These are phyloP conservation scores for Antheraea pernyi DNA, from an alignment of 1,140 invertebrate species.

Conservation along the genomic window DNA sequence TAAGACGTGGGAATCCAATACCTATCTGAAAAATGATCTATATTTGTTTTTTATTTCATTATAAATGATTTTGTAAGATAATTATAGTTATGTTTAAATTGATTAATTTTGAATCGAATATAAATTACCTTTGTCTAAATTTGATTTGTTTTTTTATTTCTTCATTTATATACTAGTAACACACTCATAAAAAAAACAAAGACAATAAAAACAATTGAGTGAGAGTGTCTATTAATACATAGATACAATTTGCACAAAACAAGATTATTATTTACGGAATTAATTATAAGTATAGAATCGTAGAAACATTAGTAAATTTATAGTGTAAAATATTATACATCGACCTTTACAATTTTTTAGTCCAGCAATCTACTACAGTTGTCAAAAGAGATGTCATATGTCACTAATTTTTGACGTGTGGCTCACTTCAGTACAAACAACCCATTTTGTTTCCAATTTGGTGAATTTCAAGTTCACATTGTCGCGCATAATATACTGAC, in stretches of 20 bases:
- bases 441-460: conserved; percentile 39
- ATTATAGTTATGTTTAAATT: not conserved
- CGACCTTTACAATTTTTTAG: not conserved
- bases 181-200: not conserved
- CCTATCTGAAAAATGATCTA: not conserved
- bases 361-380: not conserved
- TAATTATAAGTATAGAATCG: no score
- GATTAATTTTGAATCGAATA: not conserved
- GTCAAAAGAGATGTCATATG: conserved; percentile 17
- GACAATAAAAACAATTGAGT: no score
- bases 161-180: not conserved
- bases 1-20: not conserved
- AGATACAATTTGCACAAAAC: no score
- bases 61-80: not conserved
- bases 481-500: conserved; percentile 31
- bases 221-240: no score
- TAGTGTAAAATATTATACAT: not conserved
- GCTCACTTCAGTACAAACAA: conserved; percentile 52
- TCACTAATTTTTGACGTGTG: conserved; percentile 21
- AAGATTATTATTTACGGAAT: no score
- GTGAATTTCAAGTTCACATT: conserved; percentile 41
- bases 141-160: not conserved
- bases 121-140: not conserved
- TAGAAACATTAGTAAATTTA: not conserved
- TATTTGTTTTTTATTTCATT: not conserved